These are phyloP conservation scores for Vultur gryphus DNA, from an alignment of 2,797 vertebrate genomes.

Conservation along the genomic window DNA sequence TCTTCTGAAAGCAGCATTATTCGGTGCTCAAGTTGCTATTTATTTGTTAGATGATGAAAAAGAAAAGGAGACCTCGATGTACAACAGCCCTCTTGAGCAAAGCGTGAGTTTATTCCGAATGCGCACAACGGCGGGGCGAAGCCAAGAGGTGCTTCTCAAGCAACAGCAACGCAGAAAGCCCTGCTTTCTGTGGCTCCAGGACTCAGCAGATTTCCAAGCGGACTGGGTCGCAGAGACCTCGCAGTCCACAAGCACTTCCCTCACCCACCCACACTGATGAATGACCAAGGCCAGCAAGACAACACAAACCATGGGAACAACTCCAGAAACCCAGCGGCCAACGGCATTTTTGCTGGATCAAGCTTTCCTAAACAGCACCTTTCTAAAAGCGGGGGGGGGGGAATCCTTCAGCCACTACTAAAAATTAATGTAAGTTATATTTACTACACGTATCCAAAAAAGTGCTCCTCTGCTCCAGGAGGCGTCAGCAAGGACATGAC, in stretches of 20 bases:
- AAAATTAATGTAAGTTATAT: neutral
- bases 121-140: fast-evolving
- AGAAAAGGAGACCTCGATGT: neutral
- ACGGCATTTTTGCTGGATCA: neutral
- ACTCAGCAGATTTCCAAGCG: neutral
- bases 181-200: neutral
- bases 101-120: neutral
- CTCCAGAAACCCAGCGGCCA: neutral
- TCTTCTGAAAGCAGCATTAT: slow-evolving; percentile 30
- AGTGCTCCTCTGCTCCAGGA: neutral
- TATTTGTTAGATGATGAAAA: neutral
- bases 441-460: neutral
- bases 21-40: neutral
- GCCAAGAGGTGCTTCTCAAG: neutral
- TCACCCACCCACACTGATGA: neutral
- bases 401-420: neutral
- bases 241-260: neutral
- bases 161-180: fast-evolving
- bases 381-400: neutral
- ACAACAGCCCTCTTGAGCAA: neutral
- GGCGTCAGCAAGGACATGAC: neutral
- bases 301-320: neutral
- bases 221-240: neutral
- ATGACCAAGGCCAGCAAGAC: neutral
- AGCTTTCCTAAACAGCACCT: neutral